Evolutionary conservation across 2,113 vertebrate genomes (phyloP).

Genomic region (Thunnus thynnus): DNA sequence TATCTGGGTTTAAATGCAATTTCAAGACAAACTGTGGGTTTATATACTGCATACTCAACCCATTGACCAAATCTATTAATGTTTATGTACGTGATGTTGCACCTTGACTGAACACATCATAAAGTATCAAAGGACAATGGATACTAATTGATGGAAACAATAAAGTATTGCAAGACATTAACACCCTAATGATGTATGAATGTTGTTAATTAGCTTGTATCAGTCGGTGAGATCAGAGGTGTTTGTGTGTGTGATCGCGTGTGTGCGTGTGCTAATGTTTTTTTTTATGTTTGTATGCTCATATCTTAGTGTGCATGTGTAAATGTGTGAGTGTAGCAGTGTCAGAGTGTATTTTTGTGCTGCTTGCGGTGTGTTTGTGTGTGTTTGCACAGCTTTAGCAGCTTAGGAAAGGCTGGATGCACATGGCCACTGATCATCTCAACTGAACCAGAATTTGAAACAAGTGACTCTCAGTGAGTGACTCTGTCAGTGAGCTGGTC

Average conservation of each 20-base stretch:
- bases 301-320: constrained; percentile 15
- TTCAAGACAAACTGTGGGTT: constrained; percentile 8
- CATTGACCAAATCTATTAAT: constrained; percentile 56
- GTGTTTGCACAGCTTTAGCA: constrained; percentile 70
- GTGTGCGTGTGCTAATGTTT: background rate
- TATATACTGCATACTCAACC: constrained; percentile 30
- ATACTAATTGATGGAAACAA: constrained; percentile 74
- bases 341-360: constrained; percentile 5
- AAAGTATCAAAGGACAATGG: constrained; percentile 66
- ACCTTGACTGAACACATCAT: constrained; percentile 67
- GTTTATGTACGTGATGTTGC: constrained; percentile 50
- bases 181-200: constrained; percentile 75
- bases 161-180: constrained; percentile 72
- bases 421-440: constrained; percentile 61
- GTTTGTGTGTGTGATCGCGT: constrained; percentile 31
- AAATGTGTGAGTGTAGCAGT: constrained; percentile 10
- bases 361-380: constrained; percentile 20
- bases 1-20: constrained; percentile 1
- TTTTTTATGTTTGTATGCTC: background rate
- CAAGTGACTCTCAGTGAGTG: constrained; percentile 22
- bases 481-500: constrained; percentile 41
- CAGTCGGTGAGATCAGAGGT: constrained; percentile 54
- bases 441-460: constrained; percentile 38
- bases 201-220: constrained; percentile 75
- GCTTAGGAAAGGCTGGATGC: constrained; percentile 65